These are phyloP conservation scores for Azorinus chamasolen DNA, from an alignment of 2,888 invertebrate species.

Conservation along the genomic window DNA sequence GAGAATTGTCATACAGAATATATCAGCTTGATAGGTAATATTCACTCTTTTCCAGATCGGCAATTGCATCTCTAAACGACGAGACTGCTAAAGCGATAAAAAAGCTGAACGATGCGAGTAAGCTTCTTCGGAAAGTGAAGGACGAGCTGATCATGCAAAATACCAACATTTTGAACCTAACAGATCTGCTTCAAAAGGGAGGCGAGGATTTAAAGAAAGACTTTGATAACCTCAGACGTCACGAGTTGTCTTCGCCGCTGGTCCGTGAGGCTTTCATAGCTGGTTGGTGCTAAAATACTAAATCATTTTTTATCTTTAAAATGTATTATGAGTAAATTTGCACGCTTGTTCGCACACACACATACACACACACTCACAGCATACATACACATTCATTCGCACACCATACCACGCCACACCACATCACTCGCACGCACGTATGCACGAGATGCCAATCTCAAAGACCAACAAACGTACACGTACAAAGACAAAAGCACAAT, in stretches of 20 bases:
- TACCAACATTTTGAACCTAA: constrained; percentile 70
- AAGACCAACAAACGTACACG: too few species aligned
- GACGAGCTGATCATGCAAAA: constrained; percentile 65
- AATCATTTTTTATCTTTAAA: too few species aligned
- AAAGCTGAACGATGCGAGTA: constrained; percentile 70
- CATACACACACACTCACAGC: too few species aligned
- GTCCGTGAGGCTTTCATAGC: constrained; percentile 76
- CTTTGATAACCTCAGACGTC: constrained; percentile 65
- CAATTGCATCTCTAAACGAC: constrained; percentile 52
- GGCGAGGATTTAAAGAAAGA: constrained; percentile 72
- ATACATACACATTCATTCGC: too few species aligned
- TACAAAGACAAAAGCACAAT: too few species aligned
- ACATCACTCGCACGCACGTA: too few species aligned
- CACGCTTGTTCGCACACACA: too few species aligned
- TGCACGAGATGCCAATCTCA: too few species aligned
- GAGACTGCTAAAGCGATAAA: constrained; percentile 62
- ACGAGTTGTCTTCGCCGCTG: constrained; percentile 66
- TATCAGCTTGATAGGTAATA: too few species aligned
- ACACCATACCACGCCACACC: too few species aligned
- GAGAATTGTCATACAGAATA: too few species aligned
- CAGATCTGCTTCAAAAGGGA: constrained; percentile 67
- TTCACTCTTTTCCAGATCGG: constrained; percentile 37
- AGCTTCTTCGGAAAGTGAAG: constrained; percentile 66
- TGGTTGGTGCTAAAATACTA: constrained; percentile 25
- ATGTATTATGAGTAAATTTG: too few species aligned